phyloP scores from a whole-genome alignment of 2,797 vertebrate genomes.

The Cheirogaleus major region DNA sequence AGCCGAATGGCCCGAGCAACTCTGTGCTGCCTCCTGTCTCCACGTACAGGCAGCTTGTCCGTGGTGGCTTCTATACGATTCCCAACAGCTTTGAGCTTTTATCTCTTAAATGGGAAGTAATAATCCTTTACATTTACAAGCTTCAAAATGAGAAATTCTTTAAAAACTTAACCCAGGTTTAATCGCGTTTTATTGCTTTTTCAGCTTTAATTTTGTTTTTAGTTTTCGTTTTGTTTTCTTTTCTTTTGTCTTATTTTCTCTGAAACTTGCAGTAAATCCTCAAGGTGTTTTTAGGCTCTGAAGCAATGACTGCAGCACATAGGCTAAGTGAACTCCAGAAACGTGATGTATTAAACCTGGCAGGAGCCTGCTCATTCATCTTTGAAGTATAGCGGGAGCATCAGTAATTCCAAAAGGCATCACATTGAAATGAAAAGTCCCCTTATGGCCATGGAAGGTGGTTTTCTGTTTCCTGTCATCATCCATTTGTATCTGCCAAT shows the following conservation, averaged over 20 bases:
- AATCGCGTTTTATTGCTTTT: not conserved
- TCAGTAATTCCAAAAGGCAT: conserved; percentile 82
- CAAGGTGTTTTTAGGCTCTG: conserved; percentile 21
- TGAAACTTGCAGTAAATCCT: not conserved
- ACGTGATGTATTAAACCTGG: conserved; percentile 73
- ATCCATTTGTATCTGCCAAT: conserved; percentile 87
- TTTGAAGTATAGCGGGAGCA: conserved; percentile 80
- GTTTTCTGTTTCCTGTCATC: conserved; percentile 84
- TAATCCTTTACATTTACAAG: not conserved
- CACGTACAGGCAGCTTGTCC: accelerated
- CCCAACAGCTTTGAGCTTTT: not conserved
- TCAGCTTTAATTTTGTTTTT: not conserved
- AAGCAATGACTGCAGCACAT: conserved; percentile 8
- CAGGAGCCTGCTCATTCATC: conserved; percentile 81
- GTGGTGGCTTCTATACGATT: accelerated
- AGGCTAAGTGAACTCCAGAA: conserved; percentile 34
- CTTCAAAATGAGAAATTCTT: conserved; percentile 15
- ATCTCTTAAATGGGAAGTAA: conserved; percentile 2
- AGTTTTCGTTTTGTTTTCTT: not conserved
- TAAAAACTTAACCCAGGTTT: conserved; percentile 33
- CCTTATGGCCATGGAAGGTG: conserved; percentile 80
- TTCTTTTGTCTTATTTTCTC: not conserved
- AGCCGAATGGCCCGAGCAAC: too few relatives aligned
- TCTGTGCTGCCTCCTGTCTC: too few relatives aligned
- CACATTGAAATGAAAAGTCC: conserved; percentile 83